Evolutionary conservation across 2,113 vertebrate species (phyloP).

Genomic region (Nothoprocta pentlandii): DNA sequence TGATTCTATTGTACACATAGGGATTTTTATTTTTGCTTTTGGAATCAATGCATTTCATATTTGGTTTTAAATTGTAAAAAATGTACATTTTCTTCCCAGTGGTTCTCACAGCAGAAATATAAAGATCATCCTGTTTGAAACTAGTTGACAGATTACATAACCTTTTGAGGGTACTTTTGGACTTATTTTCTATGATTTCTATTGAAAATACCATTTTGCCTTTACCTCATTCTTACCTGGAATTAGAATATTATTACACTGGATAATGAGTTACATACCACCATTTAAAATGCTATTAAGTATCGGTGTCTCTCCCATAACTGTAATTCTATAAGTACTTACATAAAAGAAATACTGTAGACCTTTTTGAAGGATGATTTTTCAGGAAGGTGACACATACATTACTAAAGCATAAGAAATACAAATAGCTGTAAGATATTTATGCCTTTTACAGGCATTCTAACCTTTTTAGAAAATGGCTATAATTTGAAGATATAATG

Average conservation of each 20-base stretch:
- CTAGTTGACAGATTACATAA: not conserved
- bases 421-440: constrained; percentile 61
- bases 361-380: constrained; percentile 40
- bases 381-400: constrained; percentile 34
- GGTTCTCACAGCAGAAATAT: not conserved
- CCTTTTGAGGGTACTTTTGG: not conserved
- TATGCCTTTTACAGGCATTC: constrained; percentile 44
- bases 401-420: constrained; percentile 47
- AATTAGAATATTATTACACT: not conserved
- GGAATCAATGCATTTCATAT: not conserved
- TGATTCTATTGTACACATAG: not conserved
- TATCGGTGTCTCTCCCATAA: not conserved
- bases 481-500: constrained; percentile 65
- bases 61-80: not conserved
- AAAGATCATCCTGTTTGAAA: not conserved
- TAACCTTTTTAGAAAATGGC: constrained; percentile 76
- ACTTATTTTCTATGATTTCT: not conserved
- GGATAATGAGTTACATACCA: not conserved
- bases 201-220: not conserved
- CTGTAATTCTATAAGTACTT: constrained; percentile 29
- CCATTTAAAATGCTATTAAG: constrained; percentile 26
- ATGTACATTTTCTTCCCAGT: not conserved
- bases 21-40: not conserved
- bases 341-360: constrained; percentile 36
- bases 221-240: not conserved